Conservation (phyloP, 2,797 vertebrate genomes). For the Myotis myotis region DNA sequence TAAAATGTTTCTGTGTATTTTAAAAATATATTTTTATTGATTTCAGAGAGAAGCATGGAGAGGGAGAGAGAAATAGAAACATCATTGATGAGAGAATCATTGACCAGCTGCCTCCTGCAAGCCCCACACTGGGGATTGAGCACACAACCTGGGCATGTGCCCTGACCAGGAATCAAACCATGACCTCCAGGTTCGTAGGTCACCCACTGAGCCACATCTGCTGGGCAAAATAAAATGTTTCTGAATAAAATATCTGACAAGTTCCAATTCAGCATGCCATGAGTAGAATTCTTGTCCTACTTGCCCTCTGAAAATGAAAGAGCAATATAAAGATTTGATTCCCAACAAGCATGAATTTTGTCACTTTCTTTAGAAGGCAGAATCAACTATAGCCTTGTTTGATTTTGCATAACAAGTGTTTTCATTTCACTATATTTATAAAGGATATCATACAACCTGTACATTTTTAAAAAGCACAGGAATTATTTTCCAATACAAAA, state of each 20-base stretch:
- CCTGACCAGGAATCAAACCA: no score
- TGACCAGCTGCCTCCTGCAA: no score
- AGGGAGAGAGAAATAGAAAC: no score
- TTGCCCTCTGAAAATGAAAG: neutral
- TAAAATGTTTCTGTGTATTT: no score
- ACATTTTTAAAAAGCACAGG: neutral
- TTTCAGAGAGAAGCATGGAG: no score
- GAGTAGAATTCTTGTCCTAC: neutral
- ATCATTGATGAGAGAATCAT: no score
- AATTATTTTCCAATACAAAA: conserved; percentile 19
- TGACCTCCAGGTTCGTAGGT: no score
- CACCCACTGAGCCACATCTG: no score
- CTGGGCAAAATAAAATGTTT: neutral
- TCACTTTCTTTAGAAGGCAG: neutral
- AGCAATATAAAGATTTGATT: conserved; percentile 32
- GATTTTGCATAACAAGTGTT: conserved; percentile 24
- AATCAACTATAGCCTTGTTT: neutral
- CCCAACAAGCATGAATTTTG: neutral
- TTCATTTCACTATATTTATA: neutral
- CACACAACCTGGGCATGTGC: no score
- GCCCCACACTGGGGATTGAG: no score
- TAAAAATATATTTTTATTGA: no score
- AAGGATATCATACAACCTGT: neutral
- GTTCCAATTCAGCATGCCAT: neutral
- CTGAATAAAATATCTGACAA: conserved; percentile 20